These are phyloP conservation scores for Nyctibius bracteatus DNA, from an alignment of 2,113 vertebrate genomes.

Conservation along the genomic window DNA sequence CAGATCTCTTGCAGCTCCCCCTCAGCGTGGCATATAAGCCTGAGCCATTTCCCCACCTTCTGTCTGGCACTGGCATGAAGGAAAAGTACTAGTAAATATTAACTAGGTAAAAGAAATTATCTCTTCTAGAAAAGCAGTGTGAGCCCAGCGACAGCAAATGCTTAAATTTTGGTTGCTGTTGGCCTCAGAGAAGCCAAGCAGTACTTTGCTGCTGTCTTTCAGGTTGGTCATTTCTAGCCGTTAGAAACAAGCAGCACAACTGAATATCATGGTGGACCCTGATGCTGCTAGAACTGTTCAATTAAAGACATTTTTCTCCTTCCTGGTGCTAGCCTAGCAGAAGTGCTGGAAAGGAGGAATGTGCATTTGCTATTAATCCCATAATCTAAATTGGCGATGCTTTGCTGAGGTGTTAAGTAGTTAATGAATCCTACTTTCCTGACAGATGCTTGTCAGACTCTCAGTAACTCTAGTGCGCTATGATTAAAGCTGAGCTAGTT, in stretches of 20 bases:
- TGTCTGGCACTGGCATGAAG: background rate
- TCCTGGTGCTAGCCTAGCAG: background rate
- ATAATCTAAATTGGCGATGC: background rate
- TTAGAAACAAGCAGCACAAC: background rate
- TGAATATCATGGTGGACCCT: background rate
- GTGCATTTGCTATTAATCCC: background rate
- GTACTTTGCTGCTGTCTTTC: background rate
- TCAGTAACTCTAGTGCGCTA: background rate
- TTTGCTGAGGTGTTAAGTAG: background rate
- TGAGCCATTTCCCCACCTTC: background rate
- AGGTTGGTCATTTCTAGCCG: fast-evolving
- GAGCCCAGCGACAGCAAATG: background rate
- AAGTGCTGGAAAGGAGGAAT: background rate
- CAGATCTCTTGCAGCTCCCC: background rate
- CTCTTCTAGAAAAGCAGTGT: background rate
- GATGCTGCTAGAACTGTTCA: background rate
- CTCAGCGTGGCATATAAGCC: background rate
- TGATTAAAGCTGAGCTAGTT: background rate
- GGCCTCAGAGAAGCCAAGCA: background rate
- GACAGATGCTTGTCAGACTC: background rate
- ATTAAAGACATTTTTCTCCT: background rate
- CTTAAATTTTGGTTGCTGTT: background rate
- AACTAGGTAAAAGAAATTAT: background rate
- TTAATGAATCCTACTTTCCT: background rate
- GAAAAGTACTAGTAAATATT: background rate